These are phyloP conservation scores for Arenaria interpres DNA, from an alignment of 2,113 vertebrate species.

Conservation along the genomic window DNA sequence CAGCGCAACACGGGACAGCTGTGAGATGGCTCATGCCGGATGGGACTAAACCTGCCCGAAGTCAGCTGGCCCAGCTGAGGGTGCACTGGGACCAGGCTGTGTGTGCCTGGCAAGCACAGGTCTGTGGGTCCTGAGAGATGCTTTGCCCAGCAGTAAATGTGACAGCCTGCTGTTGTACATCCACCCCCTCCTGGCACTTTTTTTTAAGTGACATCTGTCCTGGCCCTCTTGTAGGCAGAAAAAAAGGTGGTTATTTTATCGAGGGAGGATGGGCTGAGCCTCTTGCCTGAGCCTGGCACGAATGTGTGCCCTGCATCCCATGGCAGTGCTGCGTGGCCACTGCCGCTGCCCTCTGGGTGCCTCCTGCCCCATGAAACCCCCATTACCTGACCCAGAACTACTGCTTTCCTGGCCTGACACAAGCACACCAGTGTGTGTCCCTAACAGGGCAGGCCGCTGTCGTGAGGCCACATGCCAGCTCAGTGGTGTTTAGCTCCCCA, in stretches of 20 bases:
- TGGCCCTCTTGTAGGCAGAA: not conserved
- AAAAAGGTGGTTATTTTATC: not conserved
- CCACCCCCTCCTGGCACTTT: fast-evolving
- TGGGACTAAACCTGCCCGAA: not conserved
- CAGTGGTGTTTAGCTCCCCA: not conserved
- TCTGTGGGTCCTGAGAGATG: not conserved
- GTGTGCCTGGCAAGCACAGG: not conserved
- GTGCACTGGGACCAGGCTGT: not conserved
- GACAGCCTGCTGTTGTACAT: too few species aligned
- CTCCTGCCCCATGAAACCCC: not conserved
- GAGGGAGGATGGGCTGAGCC: not conserved
- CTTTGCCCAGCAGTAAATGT: not conserved
- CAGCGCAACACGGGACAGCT: fast-evolving
- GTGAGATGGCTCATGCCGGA: not conserved
- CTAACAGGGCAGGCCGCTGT: not conserved
- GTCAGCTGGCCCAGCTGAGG: not conserved
- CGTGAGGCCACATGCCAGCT: fast-evolving
- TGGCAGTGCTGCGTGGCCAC: fast-evolving
- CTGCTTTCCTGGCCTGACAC: not conserved
- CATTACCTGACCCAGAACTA: not conserved
- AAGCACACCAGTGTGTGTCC: fast-evolving
- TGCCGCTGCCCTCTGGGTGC: fast-evolving
- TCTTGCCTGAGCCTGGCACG: not conserved
- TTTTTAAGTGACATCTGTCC: not conserved
- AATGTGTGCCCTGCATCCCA: fast-evolving